Evolutionary conservation across 2,797 vertebrate species (phyloP), one percentile per base, ranked within the genome.

Genomic region (Diplodus sargus): DNA sequence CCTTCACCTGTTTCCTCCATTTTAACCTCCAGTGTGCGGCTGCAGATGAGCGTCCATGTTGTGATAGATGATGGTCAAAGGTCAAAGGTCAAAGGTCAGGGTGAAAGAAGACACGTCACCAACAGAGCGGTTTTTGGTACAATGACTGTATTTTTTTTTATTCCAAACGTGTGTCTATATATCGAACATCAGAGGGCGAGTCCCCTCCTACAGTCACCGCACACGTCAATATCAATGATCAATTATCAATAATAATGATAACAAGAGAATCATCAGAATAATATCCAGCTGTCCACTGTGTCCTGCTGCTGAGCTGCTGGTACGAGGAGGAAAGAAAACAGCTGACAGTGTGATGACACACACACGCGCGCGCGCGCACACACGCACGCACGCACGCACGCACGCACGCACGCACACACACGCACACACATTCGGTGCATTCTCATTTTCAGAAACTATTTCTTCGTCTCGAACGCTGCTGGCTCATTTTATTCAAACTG

Each of bases 141-240:
- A 83, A 67, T 63, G 63, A 81, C 42, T 49, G 59, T 57, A 56
- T 75, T 71, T 85, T 91, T 25, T 34, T 92, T 93, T 90, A 94
- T 93, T 93, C 87, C 91, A 94, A 94, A 94, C 64, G 75, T 88
- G 70, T 91, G 83, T 93, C 83, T 91, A 92, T 93, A 94, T 93
- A 93, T 81, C 90, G 89, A 93, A 93, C 91, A 92, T 84, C 83
- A 92, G 92, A 90, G 89, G 86, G 81, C 68, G 1, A 25, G 20
- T 4, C 23, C 23, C 92, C 85, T 76, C 89, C 89, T 90, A 90
- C 86, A 87, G 70, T 85, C 75, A 88, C 87, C 87, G 85, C 89
- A 92, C 91, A 87, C 71, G 78, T 87, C 90, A 87, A 88, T 88
- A 90, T 83, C 81, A 87, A 91, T 91, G 90, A 81, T 89, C 80